Percentiles rank a stretch among this genome's conserved stretches.
Conservation (phyloP, 2,797 vertebrate genomes). For the Threskiornis aethiopicus region DNA sequence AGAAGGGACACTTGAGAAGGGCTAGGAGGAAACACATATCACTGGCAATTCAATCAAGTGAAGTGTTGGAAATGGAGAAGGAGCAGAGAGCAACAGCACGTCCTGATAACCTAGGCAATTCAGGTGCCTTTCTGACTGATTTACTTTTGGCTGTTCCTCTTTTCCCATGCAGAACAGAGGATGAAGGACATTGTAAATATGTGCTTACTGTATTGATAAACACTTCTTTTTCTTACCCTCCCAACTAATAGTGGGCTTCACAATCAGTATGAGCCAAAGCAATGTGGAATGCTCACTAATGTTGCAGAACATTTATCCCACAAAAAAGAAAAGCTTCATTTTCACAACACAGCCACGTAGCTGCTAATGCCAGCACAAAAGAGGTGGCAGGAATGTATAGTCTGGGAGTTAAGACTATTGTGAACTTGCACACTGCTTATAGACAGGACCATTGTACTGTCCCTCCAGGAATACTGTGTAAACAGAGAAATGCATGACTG, state of each 20-base stretch:
- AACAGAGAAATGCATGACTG: slow-evolving; percentile 6
- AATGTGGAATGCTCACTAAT: neutral
- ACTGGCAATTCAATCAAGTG: neutral
- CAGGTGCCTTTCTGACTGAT: neutral
- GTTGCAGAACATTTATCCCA: neutral
- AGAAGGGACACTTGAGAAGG: neutral
- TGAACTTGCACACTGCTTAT: neutral
- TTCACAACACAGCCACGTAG: neutral
- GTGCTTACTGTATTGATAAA: neutral
- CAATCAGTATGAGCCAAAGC: neutral
- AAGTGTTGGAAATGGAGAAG: neutral
- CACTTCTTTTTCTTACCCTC: neutral
- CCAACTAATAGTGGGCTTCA: neutral
- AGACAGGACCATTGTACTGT: neutral
- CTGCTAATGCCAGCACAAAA: slow-evolving; percentile 21
- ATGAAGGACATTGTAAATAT: neutral
- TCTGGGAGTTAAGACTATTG: neutral
- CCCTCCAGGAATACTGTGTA: neutral
- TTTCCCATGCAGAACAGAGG: neutral
- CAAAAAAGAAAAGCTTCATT: neutral
- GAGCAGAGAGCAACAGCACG: neutral
- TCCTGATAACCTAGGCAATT: neutral
- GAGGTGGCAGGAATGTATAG: neutral
- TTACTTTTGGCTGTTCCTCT: neutral
- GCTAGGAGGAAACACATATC: neutral